Evolutionary conservation across 2,888 invertebrate species (phyloP).

Genomic region (Leptothorax acervorum): DNA sequence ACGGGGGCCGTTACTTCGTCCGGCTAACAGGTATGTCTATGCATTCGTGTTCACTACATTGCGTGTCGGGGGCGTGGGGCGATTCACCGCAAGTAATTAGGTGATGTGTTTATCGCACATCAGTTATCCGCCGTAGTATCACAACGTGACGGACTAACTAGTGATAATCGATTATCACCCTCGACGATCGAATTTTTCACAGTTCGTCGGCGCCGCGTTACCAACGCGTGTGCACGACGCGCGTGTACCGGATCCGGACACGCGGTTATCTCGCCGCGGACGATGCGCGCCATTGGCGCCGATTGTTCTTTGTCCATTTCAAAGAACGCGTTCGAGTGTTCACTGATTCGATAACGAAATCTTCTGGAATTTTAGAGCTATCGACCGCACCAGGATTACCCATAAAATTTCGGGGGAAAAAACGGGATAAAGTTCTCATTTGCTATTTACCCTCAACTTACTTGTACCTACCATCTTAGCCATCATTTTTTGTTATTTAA

Average conservation of each 20-base stretch:
- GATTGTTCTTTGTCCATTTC: constrained; percentile 24
- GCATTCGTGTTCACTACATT: constrained; percentile 61
- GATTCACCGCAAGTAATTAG: constrained; percentile 83
- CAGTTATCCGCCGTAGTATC: constrained; percentile 74
- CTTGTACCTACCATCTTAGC: background rate
- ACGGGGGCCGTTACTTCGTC: constrained; percentile 36
- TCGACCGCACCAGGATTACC: background rate
- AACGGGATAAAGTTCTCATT: background rate
- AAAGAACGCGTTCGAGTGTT: constrained; percentile 40
- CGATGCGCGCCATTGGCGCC: constrained; percentile 10
- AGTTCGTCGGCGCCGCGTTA: constrained; percentile 63
- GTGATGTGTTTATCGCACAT: constrained; percentile 83
- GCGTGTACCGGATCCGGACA: constrained; percentile 10
- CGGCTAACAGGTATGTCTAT: constrained; percentile 46
- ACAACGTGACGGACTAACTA: constrained; percentile 76
- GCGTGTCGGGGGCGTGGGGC: constrained; percentile 74
- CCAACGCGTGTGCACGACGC: constrained; percentile 25
- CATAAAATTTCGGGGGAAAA: background rate
- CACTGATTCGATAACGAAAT: constrained; percentile 20
- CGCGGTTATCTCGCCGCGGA: constrained; percentile 26
- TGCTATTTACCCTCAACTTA: too few species aligned
- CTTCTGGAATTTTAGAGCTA: background rate
- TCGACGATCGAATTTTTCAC: constrained; percentile 78
- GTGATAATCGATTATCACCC: constrained; percentile 81
- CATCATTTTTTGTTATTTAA: background rate